These are phyloP conservation scores for Masnerella sp. DNA, from an alignment of 2,888 invertebrate species.

Conservation along the genomic window DNA sequence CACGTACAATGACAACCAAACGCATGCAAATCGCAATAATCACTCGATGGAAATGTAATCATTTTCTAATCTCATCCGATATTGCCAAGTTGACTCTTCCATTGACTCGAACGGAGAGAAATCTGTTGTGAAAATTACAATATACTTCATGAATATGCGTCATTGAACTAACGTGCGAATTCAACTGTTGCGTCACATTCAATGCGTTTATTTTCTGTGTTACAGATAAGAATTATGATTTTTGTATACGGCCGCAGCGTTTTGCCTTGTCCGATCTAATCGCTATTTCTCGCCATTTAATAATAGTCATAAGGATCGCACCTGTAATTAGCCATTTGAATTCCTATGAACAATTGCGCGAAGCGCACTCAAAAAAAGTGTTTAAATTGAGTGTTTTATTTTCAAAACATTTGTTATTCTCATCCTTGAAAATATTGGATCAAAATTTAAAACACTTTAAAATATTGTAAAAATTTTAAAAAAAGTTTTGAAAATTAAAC, in stretches of 20 bases:
- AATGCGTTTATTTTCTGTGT: slow-evolving; percentile 41
- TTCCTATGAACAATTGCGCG: background rate
- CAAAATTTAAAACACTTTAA: no score
- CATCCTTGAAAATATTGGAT: no score
- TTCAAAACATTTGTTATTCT: no score
- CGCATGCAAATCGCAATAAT: slow-evolving; percentile 19
- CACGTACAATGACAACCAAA: slow-evolving; percentile 9
- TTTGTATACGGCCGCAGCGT: slow-evolving; percentile 3
- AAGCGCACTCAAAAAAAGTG: no score
- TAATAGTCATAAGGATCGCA: slow-evolving; percentile 7
- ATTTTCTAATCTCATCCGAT: slow-evolving; percentile 33
- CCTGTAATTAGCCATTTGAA: slow-evolving; percentile 11
- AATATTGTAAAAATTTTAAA: no score
- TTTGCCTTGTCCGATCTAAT: slow-evolving; percentile 10
- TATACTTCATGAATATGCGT: slow-evolving; percentile 55
- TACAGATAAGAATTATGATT: slow-evolving; percentile 36
- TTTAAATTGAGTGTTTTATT: no score
- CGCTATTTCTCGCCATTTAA: slow-evolving; percentile 2
- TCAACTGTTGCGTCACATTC: slow-evolving; percentile 40
- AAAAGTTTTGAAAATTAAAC: no score
- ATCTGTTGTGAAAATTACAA: slow-evolving; percentile 47
- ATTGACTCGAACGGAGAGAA: slow-evolving; percentile 28
- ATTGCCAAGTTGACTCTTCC: slow-evolving; percentile 27
- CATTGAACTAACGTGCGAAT: slow-evolving; percentile 53
- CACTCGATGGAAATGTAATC: slow-evolving; percentile 39